Conservation (phyloP, 2,888 invertebrate species). For the Macaria notata region DNA sequence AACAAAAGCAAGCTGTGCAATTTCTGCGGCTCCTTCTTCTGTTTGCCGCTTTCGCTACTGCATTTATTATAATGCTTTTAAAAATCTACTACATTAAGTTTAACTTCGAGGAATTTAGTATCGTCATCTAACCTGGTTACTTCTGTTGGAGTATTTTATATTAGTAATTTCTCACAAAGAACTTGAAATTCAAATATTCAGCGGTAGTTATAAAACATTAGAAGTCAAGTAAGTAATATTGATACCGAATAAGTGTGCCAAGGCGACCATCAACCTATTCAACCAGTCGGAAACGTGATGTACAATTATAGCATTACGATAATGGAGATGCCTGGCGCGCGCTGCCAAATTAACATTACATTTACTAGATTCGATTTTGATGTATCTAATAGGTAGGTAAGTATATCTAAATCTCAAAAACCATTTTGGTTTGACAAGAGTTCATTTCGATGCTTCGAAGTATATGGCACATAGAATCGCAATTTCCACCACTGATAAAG, state of each 20-base stretch:
- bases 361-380: constrained; percentile 12
- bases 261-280: constrained; percentile 60
- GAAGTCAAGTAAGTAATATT: constrained; percentile 49
- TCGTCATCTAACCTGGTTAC: too few relatives aligned
- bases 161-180: constrained; percentile 2
- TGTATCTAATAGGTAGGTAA: background rate
- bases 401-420: background rate
- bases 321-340: constrained; percentile 45
- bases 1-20: constrained; percentile 11
- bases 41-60: constrained; percentile 6
- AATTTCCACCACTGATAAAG: constrained; percentile 21
- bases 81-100: too few relatives aligned
- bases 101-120: too few relatives aligned
- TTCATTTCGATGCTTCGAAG: too few relatives aligned
- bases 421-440: too few relatives aligned
- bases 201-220: constrained; percentile 4
- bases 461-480: constrained; percentile 8
- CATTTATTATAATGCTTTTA: background rate
- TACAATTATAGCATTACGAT: constrained; percentile 63
- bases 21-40: background rate
- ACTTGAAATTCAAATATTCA: background rate
- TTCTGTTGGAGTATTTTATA: background rate
- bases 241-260: constrained; percentile 70
- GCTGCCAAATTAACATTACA: constrained; percentile 50
- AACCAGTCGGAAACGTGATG: constrained; percentile 69